Conservation (phyloP, 2,797 vertebrate species). For the Rachycentron canadum region DNA sequence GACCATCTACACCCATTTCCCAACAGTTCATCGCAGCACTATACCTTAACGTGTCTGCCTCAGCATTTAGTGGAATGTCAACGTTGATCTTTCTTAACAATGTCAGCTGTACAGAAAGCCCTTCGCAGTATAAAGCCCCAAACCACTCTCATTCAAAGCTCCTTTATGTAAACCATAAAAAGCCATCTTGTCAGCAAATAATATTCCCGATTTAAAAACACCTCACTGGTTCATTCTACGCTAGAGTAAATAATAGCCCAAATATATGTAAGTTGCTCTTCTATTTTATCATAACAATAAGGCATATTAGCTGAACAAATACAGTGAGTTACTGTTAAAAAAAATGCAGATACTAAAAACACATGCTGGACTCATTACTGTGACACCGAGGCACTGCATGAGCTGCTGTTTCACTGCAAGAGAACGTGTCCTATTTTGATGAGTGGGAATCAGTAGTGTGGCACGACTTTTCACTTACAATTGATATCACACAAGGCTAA, state of each 20-base stretch:
- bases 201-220: constrained; percentile 57
- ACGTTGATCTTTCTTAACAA: constrained; percentile 9
- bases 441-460: constrained; percentile 59
- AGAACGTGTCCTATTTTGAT: constrained; percentile 26
- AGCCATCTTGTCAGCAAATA: constrained; percentile 53
- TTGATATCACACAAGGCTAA: background rate
- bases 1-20: constrained; percentile 32
- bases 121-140: constrained; percentile 43
- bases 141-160: constrained; percentile 36
- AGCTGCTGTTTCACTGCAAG: constrained; percentile 24
- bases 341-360: constrained; percentile 62
- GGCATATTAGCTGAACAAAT: constrained; percentile 37
- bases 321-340: constrained; percentile 55
- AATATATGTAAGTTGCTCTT: constrained; percentile 22
- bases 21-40: constrained; percentile 38
- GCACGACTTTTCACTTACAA: constrained; percentile 38
- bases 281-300: constrained; percentile 29
- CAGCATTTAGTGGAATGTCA: constrained; percentile 73
- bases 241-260: constrained; percentile 28
- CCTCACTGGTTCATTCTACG: constrained; percentile 35
- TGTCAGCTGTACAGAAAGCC: constrained; percentile 46
- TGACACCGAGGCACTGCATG: background rate
- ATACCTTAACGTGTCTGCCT: constrained; percentile 28
- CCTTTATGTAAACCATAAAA: constrained; percentile 70
- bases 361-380: constrained; percentile 27